Conservation (phyloP, 2,797 vertebrate genomes). For the Notolepis coatsorum region DNA sequence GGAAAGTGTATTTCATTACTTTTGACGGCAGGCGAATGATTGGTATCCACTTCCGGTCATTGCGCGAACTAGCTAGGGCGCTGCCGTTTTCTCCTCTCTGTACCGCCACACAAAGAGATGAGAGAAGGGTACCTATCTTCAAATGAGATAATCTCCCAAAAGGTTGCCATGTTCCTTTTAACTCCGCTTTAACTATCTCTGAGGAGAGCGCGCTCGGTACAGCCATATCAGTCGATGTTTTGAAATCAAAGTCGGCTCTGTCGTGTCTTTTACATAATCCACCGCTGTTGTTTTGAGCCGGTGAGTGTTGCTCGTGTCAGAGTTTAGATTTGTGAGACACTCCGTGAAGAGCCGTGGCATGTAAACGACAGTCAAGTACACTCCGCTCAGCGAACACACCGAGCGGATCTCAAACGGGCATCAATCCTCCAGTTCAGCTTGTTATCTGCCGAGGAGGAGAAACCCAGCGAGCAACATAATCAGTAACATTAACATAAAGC, state of each 20-base stretch:
- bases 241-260: constrained; percentile 3
- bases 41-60: too few species aligned
- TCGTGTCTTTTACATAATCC: background rate
- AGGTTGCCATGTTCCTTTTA: too few species aligned
- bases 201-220: too few species aligned
- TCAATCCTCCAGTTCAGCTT: constrained; percentile 74
- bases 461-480: constrained; percentile 67
- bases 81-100: too few species aligned
- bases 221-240: constrained; percentile 11
- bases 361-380: constrained; percentile 65
- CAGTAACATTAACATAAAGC: constrained; percentile 81
- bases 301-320: constrained; percentile 21
- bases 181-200: too few species aligned
- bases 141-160: too few species aligned
- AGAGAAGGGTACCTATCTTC: too few species aligned
- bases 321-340: constrained; percentile 52
- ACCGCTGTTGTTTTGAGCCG: background rate
- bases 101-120: too few species aligned
- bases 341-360: constrained; percentile 46
- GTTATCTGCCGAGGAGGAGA: constrained; percentile 69
- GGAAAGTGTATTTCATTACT: too few species aligned
- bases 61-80: too few species aligned
- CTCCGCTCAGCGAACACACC: constrained; percentile 60
- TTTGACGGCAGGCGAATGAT: too few species aligned
- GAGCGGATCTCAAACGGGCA: constrained; percentile 67